Conservation (phyloP, 2,797 vertebrate species). For the Sorex maritimensis region DNA sequence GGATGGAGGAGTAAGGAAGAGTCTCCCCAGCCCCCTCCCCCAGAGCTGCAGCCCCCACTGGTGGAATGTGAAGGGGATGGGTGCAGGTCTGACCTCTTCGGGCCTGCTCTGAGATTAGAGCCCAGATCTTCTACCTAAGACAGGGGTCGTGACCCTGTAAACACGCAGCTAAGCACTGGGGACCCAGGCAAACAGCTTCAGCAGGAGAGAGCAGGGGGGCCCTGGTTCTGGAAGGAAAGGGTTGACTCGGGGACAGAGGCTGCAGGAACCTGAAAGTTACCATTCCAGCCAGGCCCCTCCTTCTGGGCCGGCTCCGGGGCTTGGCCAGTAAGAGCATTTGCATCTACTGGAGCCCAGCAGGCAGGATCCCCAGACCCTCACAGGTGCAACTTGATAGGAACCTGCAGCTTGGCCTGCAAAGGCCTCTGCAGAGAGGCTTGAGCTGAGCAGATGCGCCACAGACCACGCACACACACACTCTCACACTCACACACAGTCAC, state of each 20-base stretch:
- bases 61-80: background rate
- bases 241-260: background rate
- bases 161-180: background rate
- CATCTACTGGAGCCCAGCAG: background rate
- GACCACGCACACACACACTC: background rate
- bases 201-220: background rate
- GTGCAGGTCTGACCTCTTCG: background rate
- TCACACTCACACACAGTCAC: background rate
- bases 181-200: background rate
- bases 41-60: background rate
- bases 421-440: background rate
- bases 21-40: background rate
- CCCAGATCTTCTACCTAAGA: background rate
- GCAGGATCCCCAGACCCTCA: background rate
- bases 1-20: background rate
- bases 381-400: fast-evolving
- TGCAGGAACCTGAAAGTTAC: background rate
- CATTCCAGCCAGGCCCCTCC: background rate
- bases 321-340: background rate
- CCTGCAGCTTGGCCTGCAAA: background rate
- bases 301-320: background rate
- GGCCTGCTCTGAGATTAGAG: background rate
- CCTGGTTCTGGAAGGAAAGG: background rate
- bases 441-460: background rate
- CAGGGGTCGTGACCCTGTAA: background rate